phyloP scores from a whole-genome alignment of 1,140 invertebrate genomes.

The Pteromalus puparum region DNA sequence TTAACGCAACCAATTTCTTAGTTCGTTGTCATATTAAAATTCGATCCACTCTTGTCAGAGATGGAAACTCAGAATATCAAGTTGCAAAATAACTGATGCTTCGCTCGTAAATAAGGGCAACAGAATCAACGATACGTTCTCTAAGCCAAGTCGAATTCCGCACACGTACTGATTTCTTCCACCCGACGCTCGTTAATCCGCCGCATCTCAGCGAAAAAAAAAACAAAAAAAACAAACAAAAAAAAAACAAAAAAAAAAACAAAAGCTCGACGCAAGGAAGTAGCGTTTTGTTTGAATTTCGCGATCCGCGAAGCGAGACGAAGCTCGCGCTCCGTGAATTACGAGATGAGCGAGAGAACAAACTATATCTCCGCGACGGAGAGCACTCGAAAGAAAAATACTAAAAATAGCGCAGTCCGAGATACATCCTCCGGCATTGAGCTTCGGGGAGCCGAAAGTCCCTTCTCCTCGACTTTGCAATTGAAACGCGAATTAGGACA shows the following conservation, averaged over 20 bases:
- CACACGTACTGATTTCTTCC: no score
- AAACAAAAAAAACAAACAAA: no score
- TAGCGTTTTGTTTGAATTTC: constrained; percentile 5
- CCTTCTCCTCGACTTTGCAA: constrained; percentile 9
- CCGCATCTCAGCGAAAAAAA: no score
- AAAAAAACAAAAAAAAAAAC: no score
- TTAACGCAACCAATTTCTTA: no score
- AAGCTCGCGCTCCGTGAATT: not conserved
- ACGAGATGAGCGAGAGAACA: not conserved
- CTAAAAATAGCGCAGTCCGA: no score
- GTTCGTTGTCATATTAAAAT: not conserved
- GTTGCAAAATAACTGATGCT: not conserved
- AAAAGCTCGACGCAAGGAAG: not conserved
- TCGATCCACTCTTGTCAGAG: not conserved
- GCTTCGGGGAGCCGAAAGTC: not conserved
- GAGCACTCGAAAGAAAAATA: not conserved
- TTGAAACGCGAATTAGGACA: constrained; percentile 19
- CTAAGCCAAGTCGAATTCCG: no score
- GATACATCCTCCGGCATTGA: not conserved
- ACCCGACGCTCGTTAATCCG: no score
- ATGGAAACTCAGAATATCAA: not conserved
- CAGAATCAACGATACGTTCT: no score
- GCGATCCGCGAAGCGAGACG: not conserved
- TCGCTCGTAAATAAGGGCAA: no score
- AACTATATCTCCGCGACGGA: not conserved